Percentiles rank a stretch among this genome's conserved stretches.
Conservation (phyloP, 2,797 vertebrate genomes). For the Siniperca scherzeri region DNA sequence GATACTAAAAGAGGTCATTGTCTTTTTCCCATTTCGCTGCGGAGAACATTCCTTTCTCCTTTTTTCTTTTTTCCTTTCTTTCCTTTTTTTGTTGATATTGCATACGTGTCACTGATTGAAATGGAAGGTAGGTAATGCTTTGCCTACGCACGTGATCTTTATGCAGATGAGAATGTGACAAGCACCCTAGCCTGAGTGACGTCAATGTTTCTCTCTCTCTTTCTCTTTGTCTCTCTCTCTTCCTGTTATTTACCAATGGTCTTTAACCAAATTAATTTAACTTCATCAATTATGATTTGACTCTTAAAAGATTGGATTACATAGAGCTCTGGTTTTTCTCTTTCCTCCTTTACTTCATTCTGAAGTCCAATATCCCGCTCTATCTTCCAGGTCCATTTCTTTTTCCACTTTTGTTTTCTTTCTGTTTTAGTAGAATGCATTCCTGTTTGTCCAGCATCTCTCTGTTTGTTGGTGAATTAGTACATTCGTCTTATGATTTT, state of each 20-base stretch:
- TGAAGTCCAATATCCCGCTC: slow-evolving; percentile 84
- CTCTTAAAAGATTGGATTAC: slow-evolving; percentile 79
- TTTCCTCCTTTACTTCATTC: slow-evolving; percentile 87
- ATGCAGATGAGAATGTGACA: slow-evolving; percentile 98
- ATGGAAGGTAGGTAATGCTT: slow-evolving; percentile 98
- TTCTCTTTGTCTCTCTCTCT: slow-evolving; percentile 66
- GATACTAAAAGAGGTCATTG: slow-evolving; percentile 97
- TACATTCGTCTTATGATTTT: slow-evolving; percentile 81
- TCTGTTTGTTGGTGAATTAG: slow-evolving; percentile 87
- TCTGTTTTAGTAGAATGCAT: slow-evolving; percentile 91
- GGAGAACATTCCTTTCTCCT: slow-evolving; percentile 96
- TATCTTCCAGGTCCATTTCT: slow-evolving; percentile 85
- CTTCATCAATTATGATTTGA: slow-evolving; percentile 82
- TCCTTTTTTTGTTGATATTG: slow-evolving; percentile 92
- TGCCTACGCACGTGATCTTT: slow-evolving; percentile 97
- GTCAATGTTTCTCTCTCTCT: slow-evolving; percentile 89
- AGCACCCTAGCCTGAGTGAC: slow-evolving; percentile 97
- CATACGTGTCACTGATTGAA: slow-evolving; percentile 98
- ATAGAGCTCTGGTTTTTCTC: slow-evolving; percentile 86
- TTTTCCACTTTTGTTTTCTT: slow-evolving; percentile 72
- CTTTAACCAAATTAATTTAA: slow-evolving; percentile 80
- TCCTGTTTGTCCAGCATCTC: slow-evolving; percentile 92
- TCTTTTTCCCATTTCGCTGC: slow-evolving; percentile 97
- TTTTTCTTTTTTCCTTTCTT: slow-evolving; percentile 86
- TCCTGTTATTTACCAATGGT: slow-evolving; percentile 80